Evolutionary conservation across 2,797 vertebrate species (phyloP), one percentile per base, ranked within the genome.

Genomic region (Enteromius mattozi): DNA sequence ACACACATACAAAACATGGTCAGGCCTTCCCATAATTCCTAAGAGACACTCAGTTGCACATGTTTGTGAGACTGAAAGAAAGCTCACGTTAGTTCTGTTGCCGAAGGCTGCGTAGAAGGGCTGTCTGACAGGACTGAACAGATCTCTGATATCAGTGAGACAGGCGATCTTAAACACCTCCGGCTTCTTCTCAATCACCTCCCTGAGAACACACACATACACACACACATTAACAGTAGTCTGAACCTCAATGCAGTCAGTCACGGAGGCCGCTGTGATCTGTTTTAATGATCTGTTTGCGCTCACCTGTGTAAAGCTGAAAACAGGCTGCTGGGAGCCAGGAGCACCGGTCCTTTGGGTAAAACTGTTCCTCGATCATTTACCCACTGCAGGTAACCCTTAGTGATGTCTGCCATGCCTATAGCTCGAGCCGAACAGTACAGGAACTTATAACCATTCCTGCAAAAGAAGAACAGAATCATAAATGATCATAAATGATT

Each of bases 361-460:
- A 99, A 96, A 59, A 94, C 94, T 0, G 91, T 97, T 87, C 97
- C 97, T 78, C 92, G 90, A 63, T 99, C 97, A 6, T 95, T 97
- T 86, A 99, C 97, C 95, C 98, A 97, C 86, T 94, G 94, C 69
- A 99, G 93, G 91, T 98, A 99, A 66, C 95, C 95, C 86, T 98
- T 99, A 70, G 98, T 99, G 91, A 98, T 96, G 88, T 96, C 93
- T 0, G 98, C 96, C 96, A 98, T 96, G 83, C 98, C 97, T 0
- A 99, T 98, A 0, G 98, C 96, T 80, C 97, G 95, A 0, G 97
- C 97, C 0, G 98, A 99, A 88, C 98, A 99, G 88, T 99, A 99
- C 85, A 99, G 94, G 92, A 99, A 98, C 91, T 97, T 99, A 89
- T 98, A 99, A 69, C 98, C 97, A 0, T 99, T 99, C 92, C 98